Evolutionary conservation across 2,888 invertebrate genomes (phyloP).

Genomic region (Parnassius mnemosyne): DNA sequence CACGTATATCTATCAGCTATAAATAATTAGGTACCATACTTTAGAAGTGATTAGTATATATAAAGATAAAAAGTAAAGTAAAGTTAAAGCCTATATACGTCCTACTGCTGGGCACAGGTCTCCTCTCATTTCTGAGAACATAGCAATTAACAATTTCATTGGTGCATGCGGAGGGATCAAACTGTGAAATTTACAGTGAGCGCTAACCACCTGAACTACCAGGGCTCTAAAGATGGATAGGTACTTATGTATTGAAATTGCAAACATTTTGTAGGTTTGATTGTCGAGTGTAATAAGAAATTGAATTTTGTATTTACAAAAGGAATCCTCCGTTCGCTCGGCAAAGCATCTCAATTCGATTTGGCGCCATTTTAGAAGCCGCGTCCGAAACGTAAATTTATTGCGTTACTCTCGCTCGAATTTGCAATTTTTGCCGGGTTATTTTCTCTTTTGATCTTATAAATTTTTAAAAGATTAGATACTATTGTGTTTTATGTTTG

Average conservation of each 20-base stretch:
- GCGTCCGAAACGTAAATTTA: slow-evolving; percentile 59
- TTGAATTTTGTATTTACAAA: slow-evolving; percentile 61
- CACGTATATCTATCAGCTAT: no score
- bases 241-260: not conserved
- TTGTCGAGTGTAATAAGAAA: slow-evolving; percentile 44
- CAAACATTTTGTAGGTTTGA: slow-evolving; percentile 3
- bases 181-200: no score
- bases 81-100: no score
- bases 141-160: no score
- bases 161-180: no score
- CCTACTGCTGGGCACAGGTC: no score
- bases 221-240: no score
- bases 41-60: no score
- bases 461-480: slow-evolving; percentile 51
- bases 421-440: slow-evolving; percentile 40
- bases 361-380: slow-evolving; percentile 58
- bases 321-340: slow-evolving; percentile 47
- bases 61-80: no score
- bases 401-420: slow-evolving; percentile 61
- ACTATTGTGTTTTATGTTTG: not conserved
- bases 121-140: no score
- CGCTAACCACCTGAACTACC: no score
- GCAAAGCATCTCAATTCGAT: slow-evolving; percentile 63
- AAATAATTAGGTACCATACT: no score
- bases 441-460: slow-evolving; percentile 48